A percentile compares a stretch with the other conserved stretches of the same genome.
Evolutionary conservation across 1,140 invertebrate species (phyloP).

Genomic region (Hermetia illucens): DNA sequence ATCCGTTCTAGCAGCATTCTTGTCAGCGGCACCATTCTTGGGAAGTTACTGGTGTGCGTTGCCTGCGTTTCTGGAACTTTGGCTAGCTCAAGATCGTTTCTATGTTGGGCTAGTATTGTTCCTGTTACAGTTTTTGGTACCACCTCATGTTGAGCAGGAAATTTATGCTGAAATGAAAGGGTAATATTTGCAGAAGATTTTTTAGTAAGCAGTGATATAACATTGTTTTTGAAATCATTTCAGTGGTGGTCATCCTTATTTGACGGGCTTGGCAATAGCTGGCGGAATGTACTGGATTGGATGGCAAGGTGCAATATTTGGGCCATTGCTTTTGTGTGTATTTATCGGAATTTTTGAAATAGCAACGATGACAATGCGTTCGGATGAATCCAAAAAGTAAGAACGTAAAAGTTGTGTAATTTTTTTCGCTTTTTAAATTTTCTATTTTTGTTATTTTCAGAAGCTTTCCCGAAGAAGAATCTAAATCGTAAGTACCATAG

Average conservation of each 20-base stretch:
- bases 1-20: conserved; percentile 76
- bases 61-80: conserved; percentile 87
- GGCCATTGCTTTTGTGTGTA: conserved; percentile 78
- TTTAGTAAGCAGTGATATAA: conserved; percentile 1
- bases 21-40: conserved; percentile 89
- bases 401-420: conserved; percentile 1
- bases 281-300: conserved; percentile 97
- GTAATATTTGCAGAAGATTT: conserved; percentile 43
- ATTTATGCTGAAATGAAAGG: conserved; percentile 97
- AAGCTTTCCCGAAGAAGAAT: neutral
- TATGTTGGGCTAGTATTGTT: conserved; percentile 62
- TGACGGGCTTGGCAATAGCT: conserved; percentile 93
- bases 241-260: conserved; percentile 90
- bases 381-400: conserved; percentile 23
- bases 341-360: conserved; percentile 29
- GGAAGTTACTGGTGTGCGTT: conserved; percentile 89
- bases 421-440: neutral
- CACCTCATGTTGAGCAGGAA: conserved; percentile 84
- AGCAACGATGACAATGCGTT: conserved; percentile 23
- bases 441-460: neutral
- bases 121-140: conserved; percentile 71
- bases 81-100: conserved; percentile 71
- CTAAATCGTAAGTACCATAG: conserved; percentile 8
- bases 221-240: conserved; percentile 20
- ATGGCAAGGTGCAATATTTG: conserved; percentile 90